Conservation (phyloP, 2,888 invertebrate genomes). For the Papilio gigon region DNA sequence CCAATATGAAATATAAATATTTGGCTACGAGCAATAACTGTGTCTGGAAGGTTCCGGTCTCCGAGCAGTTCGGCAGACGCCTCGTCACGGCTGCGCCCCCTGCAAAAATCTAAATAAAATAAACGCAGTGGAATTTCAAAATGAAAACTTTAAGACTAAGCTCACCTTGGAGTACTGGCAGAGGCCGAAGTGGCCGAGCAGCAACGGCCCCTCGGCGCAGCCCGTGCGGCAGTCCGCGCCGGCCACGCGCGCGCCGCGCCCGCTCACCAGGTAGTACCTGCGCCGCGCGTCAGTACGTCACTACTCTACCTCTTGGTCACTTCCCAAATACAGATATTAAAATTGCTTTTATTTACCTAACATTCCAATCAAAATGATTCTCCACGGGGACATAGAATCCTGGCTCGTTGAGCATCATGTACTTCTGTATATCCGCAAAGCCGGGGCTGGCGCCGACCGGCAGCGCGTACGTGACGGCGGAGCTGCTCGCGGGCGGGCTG, state of each 20-base stretch:
- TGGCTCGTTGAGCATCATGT: conserved; percentile 64
- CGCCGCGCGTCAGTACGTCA: not conserved
- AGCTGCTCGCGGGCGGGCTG: conserved; percentile 39
- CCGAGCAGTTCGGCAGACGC: not conserved
- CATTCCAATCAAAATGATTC: conserved; percentile 67
- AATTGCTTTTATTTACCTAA: conserved; percentile 56
- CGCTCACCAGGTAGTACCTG: conserved; percentile 66
- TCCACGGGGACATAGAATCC: conserved; percentile 70
- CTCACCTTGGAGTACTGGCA: conserved; percentile 46
- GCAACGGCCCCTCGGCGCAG: conserved; percentile 53
- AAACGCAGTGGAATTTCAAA: too few relatives aligned
- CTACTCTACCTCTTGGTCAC: not conserved
- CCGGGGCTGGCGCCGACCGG: conserved; percentile 39
- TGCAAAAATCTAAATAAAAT: too few relatives aligned
- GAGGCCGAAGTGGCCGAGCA: conserved; percentile 71
- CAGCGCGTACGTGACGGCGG: conserved; percentile 49
- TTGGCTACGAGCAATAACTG: not conserved
- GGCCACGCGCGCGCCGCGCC: conserved; percentile 54
- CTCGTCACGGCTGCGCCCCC: not conserved
- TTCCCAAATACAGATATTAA: not conserved
- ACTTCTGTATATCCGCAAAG: conserved; percentile 57
- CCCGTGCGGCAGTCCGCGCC: conserved; percentile 60
- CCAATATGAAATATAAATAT: not conserved
- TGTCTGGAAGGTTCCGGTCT: not conserved
- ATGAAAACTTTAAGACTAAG: not conserved